These are phyloP conservation scores for Peromyscus attwateri DNA, from an alignment of 2,797 vertebrate species.

Conservation along the genomic window DNA sequence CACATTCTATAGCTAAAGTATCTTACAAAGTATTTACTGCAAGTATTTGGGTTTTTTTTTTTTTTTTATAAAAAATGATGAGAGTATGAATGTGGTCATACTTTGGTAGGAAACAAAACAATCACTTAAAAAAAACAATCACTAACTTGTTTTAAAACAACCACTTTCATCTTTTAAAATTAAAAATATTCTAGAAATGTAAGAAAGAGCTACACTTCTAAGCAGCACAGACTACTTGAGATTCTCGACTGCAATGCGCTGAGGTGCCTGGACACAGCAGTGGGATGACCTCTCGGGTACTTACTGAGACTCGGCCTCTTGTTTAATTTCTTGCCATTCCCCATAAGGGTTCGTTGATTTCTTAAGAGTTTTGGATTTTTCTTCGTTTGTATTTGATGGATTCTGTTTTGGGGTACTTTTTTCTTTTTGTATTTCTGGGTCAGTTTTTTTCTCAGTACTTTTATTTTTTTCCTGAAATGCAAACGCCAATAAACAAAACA, in stretches of 20 bases:
- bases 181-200: neutral
- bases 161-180: neutral
- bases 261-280: neutral
- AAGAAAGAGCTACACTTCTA: neutral
- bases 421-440: constrained; percentile 82
- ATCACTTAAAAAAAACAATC: neutral
- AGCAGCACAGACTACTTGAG: neutral
- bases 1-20: neutral
- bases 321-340: constrained; percentile 92
- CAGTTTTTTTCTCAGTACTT: constrained; percentile 80
- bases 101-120: neutral
- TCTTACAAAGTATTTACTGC: neutral
- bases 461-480: constrained; percentile 87
- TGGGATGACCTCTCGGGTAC: constrained; percentile 68
- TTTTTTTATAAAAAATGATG: neutral
- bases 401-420: constrained; percentile 83
- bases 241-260: neutral
- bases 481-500: constrained; percentile 81
- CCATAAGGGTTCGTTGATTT: constrained; percentile 92
- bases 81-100: neutral
- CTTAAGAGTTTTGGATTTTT: constrained; percentile 83
- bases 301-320: constrained; percentile 87
- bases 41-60: neutral
- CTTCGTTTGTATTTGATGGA: constrained; percentile 74
- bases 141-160: neutral